Base-by-base conservation (phyloP, 2,888 invertebrate genomes). In the Anorthoa munda region DNA sequence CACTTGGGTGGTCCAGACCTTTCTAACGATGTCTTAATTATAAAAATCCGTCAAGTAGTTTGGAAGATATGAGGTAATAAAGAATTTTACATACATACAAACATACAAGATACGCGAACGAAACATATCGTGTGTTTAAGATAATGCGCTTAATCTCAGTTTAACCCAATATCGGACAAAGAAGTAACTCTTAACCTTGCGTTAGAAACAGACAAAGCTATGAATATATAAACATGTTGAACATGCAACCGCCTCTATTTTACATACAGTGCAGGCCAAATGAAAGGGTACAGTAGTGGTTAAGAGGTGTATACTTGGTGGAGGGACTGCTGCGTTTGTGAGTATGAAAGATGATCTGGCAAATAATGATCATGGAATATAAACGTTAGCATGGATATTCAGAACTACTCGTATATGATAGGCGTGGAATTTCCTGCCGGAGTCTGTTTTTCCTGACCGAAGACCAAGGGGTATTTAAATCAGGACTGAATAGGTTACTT, bases 151-250 rank as follows among this genome's bases (percentile, higher is more conserved):
- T 89, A 86, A 88, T 88, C 84, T 66, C 65, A 79, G 81, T 84
- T 85, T 82, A 88, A 85, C 85, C 84, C 69, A 86, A 85, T 85
- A 87, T 84, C 80, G 80, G 79, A 91, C 91, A 90, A 91, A 90
- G 89, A 86, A 85, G 72, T 75, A 88, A 82, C 90, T 89, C 86
- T 63, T 74, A 86, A 85, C 92, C 92, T 91, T 90, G 92, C 77
- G 80, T 79, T 74, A 76, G 82, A 82, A 75, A 83, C 84, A 88
- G 77, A 90, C 90, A 89, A 87, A 88, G 87, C 86, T 85, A 82
- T 88, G 89, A 87, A 88, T 90, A 88, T 78, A 90, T 88, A 86
- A 89, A 88, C 90, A 89, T 89, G 86, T 84, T 86, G 80, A 88
- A 88, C 89, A 90, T 89, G 87, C 87, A 86, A 85, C 88, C 77